A percentile compares a stretch with the other conserved stretches of the same genome.
Evolutionary conservation across 2,888 invertebrate genomes (phyloP).

Genomic region (Anaspis maculata): DNA sequence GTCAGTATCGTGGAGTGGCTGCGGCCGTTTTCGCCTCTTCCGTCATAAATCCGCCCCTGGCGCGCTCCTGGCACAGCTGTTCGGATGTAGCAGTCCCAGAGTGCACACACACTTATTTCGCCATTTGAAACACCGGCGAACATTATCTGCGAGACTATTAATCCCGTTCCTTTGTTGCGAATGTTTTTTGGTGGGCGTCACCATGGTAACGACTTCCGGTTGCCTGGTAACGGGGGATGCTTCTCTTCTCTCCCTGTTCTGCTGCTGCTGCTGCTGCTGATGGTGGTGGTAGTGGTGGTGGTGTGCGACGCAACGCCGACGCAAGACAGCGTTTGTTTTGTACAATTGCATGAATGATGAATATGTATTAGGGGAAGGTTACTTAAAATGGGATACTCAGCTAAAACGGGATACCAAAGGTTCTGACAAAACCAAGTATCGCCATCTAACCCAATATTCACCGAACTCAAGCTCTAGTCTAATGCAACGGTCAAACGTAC

Average conservation of each 20-base stretch:
- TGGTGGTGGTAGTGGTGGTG: no score
- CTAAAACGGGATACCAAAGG: no score
- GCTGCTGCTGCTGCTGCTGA: no score
- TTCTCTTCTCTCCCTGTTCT: slow-evolving; percentile 24
- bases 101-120: slow-evolving; percentile 33
- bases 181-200: slow-evolving; percentile 41
- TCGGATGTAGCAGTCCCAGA: slow-evolving; percentile 9
- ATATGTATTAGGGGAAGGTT: slow-evolving; percentile 36
- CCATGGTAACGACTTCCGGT: slow-evolving; percentile 40
- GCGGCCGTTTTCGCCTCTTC: background rate
- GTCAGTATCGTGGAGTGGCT: no score
- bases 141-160: slow-evolving; percentile 42
- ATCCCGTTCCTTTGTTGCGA: slow-evolving; percentile 41
- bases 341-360: slow-evolving; percentile 36
- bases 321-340: slow-evolving; percentile 34
- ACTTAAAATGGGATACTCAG: no score
- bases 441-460: no score
- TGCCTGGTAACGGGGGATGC: slow-evolving; percentile 36
- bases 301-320: slow-evolving; percentile 31
- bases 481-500: no score
- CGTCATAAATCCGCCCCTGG: slow-evolving; percentile 8
- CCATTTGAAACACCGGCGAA: slow-evolving; percentile 39
- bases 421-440: no score
- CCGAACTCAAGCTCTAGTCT: no score
- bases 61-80: slow-evolving; percentile 9